These are phyloP conservation scores for Volucella bombylans DNA, from an alignment of 2,888 invertebrate genomes.

Conservation along the genomic window DNA sequence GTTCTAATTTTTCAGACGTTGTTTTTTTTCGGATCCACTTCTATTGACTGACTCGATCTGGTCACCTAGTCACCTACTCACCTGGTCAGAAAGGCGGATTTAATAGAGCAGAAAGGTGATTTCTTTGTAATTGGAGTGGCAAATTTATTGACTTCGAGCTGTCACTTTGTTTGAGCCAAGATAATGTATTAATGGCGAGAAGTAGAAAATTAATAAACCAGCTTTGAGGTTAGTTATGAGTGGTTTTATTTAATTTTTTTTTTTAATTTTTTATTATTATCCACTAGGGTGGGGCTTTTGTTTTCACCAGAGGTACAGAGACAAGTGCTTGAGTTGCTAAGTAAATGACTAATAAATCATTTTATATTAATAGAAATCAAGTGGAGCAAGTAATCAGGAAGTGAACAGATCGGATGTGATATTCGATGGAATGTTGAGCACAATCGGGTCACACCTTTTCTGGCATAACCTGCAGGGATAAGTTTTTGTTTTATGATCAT, in stretches of 20 bases:
- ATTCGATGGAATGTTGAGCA: too few species aligned
- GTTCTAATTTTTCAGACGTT: too few species aligned
- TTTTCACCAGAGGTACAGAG: background rate
- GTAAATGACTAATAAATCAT: constrained; percentile 14
- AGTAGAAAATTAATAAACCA: constrained; percentile 14
- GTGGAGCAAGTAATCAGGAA: too few species aligned
- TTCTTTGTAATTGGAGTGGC: constrained; percentile 3
- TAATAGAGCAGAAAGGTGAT: constrained; percentile 43
- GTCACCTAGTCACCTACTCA: too few species aligned
- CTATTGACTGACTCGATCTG: too few species aligned
- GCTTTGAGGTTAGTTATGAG: constrained; percentile 1
- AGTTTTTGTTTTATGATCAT: too few species aligned
- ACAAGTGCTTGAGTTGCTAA: background rate
- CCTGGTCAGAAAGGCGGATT: constrained; percentile 1
- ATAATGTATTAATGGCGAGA: constrained; percentile 11
- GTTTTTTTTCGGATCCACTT: background rate
- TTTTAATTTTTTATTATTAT: background rate
- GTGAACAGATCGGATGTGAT: too few species aligned
- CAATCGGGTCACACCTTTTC: too few species aligned
- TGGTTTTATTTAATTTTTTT: constrained; percentile 11
- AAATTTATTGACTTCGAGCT: constrained; percentile 10
- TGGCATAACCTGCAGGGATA: too few species aligned
- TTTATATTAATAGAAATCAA: background rate
- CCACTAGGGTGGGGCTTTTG: constrained; percentile 11
- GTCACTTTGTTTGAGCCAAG: constrained; percentile 4